These are phyloP conservation scores for Caenorhabditis remanei DNA, from an alignment of 1,140 invertebrate genomes.

Conservation along the genomic window DNA sequence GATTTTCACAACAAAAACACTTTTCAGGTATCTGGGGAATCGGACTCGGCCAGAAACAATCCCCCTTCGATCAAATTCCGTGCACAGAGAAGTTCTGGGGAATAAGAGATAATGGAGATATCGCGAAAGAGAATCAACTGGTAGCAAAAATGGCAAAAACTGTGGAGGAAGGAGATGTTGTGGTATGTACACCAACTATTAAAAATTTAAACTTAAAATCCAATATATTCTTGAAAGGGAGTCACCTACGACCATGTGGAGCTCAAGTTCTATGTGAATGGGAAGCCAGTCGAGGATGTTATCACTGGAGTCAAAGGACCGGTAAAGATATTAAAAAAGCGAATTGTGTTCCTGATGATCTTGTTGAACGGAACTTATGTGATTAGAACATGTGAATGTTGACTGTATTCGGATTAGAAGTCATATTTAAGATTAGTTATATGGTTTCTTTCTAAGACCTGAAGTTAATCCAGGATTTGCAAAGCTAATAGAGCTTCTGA, in stretches of 20 bases:
- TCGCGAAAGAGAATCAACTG: slow-evolving; percentile 88
- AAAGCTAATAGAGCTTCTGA: no score
- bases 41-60: slow-evolving; percentile 89
- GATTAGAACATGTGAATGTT: neutral
- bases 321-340: neutral
- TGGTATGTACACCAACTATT: slow-evolving; percentile 81
- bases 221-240: slow-evolving; percentile 81
- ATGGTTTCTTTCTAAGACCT: no score
- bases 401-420: no score
- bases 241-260: slow-evolving; percentile 96
- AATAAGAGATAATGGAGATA: slow-evolving; percentile 88
- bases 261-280: slow-evolving; percentile 94
- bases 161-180: slow-evolving; percentile 91
- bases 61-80: slow-evolving; percentile 87
- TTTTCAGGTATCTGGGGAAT: slow-evolving; percentile 87
- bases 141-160: slow-evolving; percentile 83
- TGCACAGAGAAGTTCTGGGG: slow-evolving; percentile 92
- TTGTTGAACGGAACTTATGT: neutral
- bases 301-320: slow-evolving; percentile 61
- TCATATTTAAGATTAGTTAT: no score
- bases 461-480: no score
- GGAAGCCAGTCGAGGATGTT: slow-evolving; percentile 79
- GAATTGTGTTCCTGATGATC: no score
- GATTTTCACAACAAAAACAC: slow-evolving; percentile 42
- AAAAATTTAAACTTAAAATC: neutral